These are phyloP conservation scores for Tangara arthus DNA, from an alignment of 2,797 vertebrate genomes.

Conservation along the genomic window DNA sequence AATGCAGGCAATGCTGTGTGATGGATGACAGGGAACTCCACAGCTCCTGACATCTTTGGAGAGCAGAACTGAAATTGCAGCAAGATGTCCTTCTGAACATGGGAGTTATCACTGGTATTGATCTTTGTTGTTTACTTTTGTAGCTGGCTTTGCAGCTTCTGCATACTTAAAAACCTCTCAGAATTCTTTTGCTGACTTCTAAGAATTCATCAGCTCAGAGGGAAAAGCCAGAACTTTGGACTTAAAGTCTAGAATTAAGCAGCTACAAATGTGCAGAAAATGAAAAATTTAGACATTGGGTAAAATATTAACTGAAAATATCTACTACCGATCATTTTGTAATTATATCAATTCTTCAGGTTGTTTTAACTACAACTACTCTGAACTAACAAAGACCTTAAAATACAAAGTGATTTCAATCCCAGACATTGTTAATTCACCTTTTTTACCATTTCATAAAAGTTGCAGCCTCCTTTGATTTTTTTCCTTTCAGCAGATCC, in stretches of 20 bases:
- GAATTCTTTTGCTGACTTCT: background rate
- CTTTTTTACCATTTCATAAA: background rate
- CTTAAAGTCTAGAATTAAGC: background rate
- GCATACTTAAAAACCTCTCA: background rate
- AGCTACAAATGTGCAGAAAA: background rate
- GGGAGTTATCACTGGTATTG: background rate
- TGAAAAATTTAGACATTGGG: background rate
- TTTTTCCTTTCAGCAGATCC: constrained; percentile 9
- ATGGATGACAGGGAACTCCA: background rate
- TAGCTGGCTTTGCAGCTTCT: background rate
- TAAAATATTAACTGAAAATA: background rate
- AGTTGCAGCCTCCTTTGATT: background rate
- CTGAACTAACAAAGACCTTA: background rate
- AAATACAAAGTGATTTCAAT: background rate
- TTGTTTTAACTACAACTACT: background rate
- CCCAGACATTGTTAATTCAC: background rate
- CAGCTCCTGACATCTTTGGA: background rate
- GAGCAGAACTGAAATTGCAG: background rate
- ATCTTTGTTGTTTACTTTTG: background rate
- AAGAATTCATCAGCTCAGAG: background rate
- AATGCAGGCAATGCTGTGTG: background rate
- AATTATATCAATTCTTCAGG: background rate
- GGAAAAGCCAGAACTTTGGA: background rate
- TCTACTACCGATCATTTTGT: background rate
- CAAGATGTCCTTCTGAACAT: background rate